Conservation (phyloP, 64 coral and sea anemone species). For the Actinia equina region DNA sequence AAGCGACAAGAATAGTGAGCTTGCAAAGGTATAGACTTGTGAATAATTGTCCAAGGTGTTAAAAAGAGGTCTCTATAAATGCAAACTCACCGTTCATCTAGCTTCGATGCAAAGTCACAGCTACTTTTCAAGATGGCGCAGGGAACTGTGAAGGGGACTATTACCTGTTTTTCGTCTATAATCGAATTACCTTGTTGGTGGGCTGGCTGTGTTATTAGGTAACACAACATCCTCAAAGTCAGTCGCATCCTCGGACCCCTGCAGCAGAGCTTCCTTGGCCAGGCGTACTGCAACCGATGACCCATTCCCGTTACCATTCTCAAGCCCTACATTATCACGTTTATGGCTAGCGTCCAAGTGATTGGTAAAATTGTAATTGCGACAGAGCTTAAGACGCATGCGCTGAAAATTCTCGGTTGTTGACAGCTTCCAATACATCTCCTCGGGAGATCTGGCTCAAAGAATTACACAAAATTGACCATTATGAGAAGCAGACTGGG, state of each 20-base stretch:
- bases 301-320: background rate
- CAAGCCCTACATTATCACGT: conserved; percentile 44
- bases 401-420: conserved; percentile 87
- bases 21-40: no score
- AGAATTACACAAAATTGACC: background rate
- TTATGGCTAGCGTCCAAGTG: conserved; percentile 72
- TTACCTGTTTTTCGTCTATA: no score
- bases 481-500: no score
- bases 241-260: conserved; percentile 33
- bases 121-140: no score
- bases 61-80: no score
- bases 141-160: background rate
- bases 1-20: no score
- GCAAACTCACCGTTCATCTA: no score
- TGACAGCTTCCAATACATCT: conserved; percentile 89
- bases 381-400: conserved; percentile 91
- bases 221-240: conserved; percentile 59
- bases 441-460: conserved; percentile 36
- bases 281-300: conserved; percentile 42
- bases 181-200: no score
- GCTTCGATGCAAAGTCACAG: no score
- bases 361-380: conserved; percentile 67
- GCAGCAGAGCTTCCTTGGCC: conserved; percentile 71
- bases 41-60: no score
- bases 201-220: conserved; percentile 59